phyloP scores from a whole-genome alignment of 2,888 invertebrate species.

The Ypsolopha scabrella region DNA sequence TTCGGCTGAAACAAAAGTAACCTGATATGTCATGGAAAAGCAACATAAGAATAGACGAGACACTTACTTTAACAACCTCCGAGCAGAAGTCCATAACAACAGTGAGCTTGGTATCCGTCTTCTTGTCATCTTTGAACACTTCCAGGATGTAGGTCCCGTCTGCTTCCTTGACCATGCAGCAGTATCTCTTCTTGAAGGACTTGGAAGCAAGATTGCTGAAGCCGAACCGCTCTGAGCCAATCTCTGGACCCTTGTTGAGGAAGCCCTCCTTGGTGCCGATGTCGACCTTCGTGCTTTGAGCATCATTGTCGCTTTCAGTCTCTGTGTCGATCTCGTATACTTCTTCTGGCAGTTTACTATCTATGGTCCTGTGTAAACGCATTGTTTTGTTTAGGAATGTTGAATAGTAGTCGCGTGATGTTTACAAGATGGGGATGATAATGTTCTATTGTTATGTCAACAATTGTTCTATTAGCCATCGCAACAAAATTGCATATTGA shows the following conservation, averaged over 20 bases:
- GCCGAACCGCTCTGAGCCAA: constrained; percentile 85
- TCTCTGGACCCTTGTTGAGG: constrained; percentile 92
- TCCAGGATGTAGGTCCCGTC: constrained; percentile 93
- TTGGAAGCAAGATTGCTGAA: constrained; percentile 93
- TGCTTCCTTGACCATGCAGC: constrained; percentile 89
- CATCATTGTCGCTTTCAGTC: constrained; percentile 83
- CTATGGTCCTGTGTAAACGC: background rate
- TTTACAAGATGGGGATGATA: no score
- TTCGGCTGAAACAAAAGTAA: no score
- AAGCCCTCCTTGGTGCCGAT: constrained; percentile 91
- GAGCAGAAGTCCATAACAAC: constrained; percentile 95
- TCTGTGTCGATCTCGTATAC: constrained; percentile 92
- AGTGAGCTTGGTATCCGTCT: constrained; percentile 90
- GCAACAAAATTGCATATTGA: no score
- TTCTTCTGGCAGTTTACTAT: constrained; percentile 74
- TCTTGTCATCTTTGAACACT: constrained; percentile 93
- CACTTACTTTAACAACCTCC: constrained; percentile 83
- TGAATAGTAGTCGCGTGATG: background rate
- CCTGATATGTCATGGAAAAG: no score
- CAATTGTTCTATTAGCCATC: no score
- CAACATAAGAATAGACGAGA: background rate
- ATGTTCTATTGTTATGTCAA: no score
- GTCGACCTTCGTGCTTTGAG: constrained; percentile 75
- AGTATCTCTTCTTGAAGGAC: constrained; percentile 91
- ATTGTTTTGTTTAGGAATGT: background rate